Conservation (phyloP, 64 coral and sea anemone species). For the Actinia tenebrosa region DNA sequence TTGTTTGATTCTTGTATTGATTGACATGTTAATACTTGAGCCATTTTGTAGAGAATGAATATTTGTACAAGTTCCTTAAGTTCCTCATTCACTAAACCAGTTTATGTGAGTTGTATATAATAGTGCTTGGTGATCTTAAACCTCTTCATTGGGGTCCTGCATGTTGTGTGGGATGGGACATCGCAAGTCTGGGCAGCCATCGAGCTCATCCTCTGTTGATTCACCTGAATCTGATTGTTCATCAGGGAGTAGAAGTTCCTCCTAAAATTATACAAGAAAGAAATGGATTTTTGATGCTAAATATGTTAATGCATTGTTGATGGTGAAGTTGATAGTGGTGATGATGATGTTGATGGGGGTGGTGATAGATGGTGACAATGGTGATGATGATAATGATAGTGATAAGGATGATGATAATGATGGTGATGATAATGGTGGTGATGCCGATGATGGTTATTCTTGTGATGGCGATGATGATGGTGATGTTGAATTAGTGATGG, state of each 20-base stretch:
- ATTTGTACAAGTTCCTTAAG: no score
- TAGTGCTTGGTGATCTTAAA: neutral
- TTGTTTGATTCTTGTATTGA: no score
- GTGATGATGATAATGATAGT: no score
- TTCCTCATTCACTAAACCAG: no score
- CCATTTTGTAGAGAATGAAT: neutral
- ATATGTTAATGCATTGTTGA: no score
- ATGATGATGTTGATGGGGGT: neutral
- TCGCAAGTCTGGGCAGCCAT: neutral
- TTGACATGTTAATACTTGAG: no score
- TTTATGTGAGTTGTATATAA: neutral
- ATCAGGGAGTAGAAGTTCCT: slow-evolving; percentile 54
- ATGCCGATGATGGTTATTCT: no score
- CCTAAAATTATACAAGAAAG: neutral
- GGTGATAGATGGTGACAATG: neutral
- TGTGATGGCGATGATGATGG: no score
- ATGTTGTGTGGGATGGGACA: slow-evolving; percentile 35
- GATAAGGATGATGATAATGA: neutral
- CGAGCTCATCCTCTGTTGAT: slow-evolving; percentile 1
- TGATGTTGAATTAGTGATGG: no score
- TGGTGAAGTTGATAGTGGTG: neutral
- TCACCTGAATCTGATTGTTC: slow-evolving; percentile 25
- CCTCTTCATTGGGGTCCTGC: slow-evolving; percentile 9
- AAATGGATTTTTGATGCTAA: no score
- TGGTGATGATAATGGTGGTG: neutral